Evolutionary conservation across 2,888 invertebrate genomes (phyloP).

Genomic region (Spicauda simplicius): DNA sequence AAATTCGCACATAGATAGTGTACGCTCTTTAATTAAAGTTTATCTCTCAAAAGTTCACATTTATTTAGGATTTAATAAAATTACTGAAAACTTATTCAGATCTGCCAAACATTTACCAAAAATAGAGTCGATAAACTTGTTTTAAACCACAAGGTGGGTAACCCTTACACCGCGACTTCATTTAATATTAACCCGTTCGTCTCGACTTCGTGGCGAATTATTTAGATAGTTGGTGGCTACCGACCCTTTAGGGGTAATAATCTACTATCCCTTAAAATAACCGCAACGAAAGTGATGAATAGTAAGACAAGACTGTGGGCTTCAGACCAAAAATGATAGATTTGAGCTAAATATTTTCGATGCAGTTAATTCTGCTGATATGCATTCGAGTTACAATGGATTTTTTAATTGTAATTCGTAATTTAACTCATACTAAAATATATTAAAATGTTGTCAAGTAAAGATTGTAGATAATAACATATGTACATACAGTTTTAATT

Average conservation of each 20-base stretch:
- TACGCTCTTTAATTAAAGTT: too few relatives aligned
- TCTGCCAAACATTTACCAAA: neutral
- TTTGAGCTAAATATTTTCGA: too few relatives aligned
- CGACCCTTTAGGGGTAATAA: neutral
- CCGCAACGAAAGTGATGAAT: neutral
- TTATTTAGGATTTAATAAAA: neutral
- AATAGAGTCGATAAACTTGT: slow-evolving; percentile 7
- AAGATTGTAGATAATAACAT: too few relatives aligned
- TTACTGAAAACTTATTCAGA: neutral
- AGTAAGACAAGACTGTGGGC: neutral
- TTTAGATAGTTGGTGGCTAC: neutral
- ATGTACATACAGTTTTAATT: too few relatives aligned
- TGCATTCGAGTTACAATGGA: too few relatives aligned
- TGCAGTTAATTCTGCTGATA: too few relatives aligned
- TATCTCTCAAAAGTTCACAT: too few relatives aligned
- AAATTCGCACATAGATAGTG: too few relatives aligned
- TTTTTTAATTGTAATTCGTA: too few relatives aligned
- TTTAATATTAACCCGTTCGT: slow-evolving; percentile 21
- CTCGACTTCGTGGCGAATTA: slow-evolving; percentile 1
- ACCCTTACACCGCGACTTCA: slow-evolving; percentile 9
- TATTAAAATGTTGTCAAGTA: too few relatives aligned
- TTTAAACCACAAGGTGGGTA: slow-evolving; percentile 6
- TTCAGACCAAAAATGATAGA: too few relatives aligned
- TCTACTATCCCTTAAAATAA: neutral
- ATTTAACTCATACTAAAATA: too few relatives aligned